Conservation (phyloP, 2,888 invertebrate genomes). For the Himalopsyche tibetana region DNA sequence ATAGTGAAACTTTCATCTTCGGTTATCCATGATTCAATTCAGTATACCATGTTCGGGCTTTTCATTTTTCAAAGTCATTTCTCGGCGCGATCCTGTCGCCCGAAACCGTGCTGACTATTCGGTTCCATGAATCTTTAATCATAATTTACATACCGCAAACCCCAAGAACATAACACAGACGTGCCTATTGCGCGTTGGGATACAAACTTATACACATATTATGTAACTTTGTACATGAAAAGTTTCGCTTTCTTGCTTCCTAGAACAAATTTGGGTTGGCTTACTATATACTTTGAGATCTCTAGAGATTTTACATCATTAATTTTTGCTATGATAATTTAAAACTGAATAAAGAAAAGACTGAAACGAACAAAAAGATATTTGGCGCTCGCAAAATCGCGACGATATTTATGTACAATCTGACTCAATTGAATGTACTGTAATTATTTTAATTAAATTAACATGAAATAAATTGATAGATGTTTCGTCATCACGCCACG, state of each 20-base stretch:
- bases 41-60: conserved; percentile 18
- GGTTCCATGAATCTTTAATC: conserved; percentile 47
- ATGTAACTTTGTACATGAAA: conserved; percentile 1
- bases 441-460: too few species aligned
- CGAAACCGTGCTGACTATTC: conserved; percentile 44
- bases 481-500: too few species aligned
- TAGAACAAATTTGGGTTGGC: neutral
- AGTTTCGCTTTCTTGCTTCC: conserved; percentile 9
- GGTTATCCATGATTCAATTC: neutral
- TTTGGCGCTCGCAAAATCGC: too few species aligned
- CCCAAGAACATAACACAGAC: conserved; percentile 39
- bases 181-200: conserved; percentile 14
- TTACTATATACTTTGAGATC: neutral
- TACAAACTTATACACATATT: neutral
- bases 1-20: neutral
- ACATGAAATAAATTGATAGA: too few species aligned
- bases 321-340: too few species aligned
- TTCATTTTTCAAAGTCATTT: conserved; percentile 31
- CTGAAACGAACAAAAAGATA: too few species aligned
- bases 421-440: too few species aligned
- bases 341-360: too few species aligned
- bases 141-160: conserved; percentile 47
- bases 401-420: too few species aligned
- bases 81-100: conserved; percentile 41
- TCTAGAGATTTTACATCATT: too few species aligned